Evolutionary conservation across 2,113 vertebrate genomes (phyloP).

Genomic region (Entelurus aequoreus): DNA sequence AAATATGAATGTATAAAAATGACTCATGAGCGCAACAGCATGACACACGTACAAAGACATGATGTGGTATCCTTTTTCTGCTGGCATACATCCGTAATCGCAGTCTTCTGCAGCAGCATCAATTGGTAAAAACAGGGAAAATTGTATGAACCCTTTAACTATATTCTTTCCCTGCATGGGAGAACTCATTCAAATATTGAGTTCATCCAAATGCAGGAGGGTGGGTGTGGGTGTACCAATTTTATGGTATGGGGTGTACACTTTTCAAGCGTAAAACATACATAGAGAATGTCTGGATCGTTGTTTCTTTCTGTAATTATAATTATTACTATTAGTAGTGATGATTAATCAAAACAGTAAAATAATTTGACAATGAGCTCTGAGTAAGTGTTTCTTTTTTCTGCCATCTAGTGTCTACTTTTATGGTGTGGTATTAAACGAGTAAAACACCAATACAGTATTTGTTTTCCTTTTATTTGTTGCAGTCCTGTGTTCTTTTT

Average conservation of each 20-base stretch:
- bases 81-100: slow-evolving; percentile 1
- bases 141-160: background rate
- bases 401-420: too few species aligned
- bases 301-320: too few species aligned
- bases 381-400: too few species aligned
- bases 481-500: too few species aligned
- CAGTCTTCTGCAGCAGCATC: slow-evolving; percentile 5
- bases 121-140: background rate
- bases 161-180: slow-evolving; percentile 1
- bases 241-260: background rate
- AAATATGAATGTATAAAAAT: slow-evolving; percentile 35
- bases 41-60: slow-evolving; percentile 1
- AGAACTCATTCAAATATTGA: background rate
- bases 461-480: background rate
- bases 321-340: too few species aligned
- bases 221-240: background rate
- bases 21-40: slow-evolving; percentile 34
- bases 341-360: too few species aligned
- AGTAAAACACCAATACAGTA: background rate
- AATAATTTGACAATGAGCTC: too few species aligned
- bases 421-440: too few species aligned
- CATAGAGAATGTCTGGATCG: too few species aligned
- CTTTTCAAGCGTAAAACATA: too few species aligned
- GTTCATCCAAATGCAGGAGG: background rate
- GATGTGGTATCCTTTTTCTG: slow-evolving; percentile 12